These are phyloP conservation scores for Anolis sagrei DNA, from an alignment of 2,113 vertebrate species.

Conservation along the genomic window DNA sequence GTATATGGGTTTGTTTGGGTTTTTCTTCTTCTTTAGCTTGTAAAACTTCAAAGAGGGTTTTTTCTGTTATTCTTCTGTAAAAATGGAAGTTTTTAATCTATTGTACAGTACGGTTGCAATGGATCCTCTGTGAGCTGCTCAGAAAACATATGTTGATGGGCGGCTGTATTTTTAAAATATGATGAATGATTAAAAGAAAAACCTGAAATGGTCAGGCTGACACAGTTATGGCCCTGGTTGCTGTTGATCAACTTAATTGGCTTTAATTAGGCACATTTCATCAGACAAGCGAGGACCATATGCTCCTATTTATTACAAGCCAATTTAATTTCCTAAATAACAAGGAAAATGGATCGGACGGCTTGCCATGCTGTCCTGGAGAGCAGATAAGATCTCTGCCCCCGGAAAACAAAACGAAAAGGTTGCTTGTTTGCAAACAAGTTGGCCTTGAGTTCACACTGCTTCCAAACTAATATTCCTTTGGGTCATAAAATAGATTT, in stretches of 20 bases:
- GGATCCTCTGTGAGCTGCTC: too few species aligned
- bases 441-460: rapidly evolving
- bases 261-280: neutral
- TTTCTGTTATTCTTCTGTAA: too few species aligned
- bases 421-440: neutral
- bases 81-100: too few species aligned
- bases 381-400: neutral
- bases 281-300: neutral
- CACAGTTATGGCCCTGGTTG: neutral
- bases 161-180: neutral
- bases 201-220: neutral
- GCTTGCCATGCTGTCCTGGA: neutral
- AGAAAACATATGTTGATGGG: too few species aligned
- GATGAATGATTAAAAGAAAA: neutral
- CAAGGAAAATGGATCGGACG: conserved; percentile 7
- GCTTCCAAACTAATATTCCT: neutral
- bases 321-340: conserved; percentile 15
- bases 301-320: conserved; percentile 9
- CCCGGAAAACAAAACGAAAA: neutral
- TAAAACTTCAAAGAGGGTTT: too few species aligned
- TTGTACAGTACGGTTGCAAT: too few species aligned
- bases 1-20: too few species aligned
- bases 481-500: neutral
- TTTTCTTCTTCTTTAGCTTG: too few species aligned
- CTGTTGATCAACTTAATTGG: neutral